Evolutionary conservation across 2,113 vertebrate species (phyloP).

Genomic region (Cheilinus undulatus): DNA sequence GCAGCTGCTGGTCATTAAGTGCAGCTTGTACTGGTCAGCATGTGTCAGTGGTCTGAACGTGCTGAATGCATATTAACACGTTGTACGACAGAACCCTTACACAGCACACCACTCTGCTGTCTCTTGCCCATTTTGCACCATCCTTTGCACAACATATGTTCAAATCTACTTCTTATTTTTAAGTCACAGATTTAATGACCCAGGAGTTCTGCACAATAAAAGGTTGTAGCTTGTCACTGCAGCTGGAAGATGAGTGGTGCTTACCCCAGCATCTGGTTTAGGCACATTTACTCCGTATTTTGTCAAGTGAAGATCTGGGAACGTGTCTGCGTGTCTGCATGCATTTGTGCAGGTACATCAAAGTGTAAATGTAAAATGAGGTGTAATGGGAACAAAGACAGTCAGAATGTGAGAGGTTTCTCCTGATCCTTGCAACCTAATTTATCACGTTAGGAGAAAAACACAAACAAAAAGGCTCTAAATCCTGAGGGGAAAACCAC

Average conservation of each 20-base stretch:
- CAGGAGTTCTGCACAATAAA: not conserved
- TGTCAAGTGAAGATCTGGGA: not conserved
- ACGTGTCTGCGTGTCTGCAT: slow-evolving; percentile 7
- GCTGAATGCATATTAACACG: not conserved
- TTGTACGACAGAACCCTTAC: slow-evolving; percentile 1
- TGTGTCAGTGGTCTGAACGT: slow-evolving; percentile 17
- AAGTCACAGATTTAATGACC: slow-evolving; percentile 16
- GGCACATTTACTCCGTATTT: slow-evolving; percentile 14
- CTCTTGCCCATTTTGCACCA: slow-evolving; percentile 32
- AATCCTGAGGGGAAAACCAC: slow-evolving; percentile 21
- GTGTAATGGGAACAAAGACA: not conserved
- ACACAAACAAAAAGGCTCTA: slow-evolving; percentile 33
- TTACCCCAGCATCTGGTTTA: not conserved
- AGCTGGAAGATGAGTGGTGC: not conserved
- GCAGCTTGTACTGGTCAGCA: slow-evolving; percentile 29
- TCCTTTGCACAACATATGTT: slow-evolving; percentile 32
- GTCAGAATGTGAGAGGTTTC: slow-evolving; percentile 24
- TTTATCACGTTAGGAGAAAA: slow-evolving; percentile 38
- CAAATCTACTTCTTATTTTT: slow-evolving; percentile 1
- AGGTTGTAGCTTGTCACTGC: not conserved
- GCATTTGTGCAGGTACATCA: not conserved
- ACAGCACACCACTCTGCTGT: not conserved
- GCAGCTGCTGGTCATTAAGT: slow-evolving; percentile 7
- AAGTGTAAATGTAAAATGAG: slow-evolving; percentile 12
- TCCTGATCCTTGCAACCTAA: not conserved